Conservation (phyloP, 2,888 invertebrate genomes). For the Chaitophorus viminalis region DNA sequence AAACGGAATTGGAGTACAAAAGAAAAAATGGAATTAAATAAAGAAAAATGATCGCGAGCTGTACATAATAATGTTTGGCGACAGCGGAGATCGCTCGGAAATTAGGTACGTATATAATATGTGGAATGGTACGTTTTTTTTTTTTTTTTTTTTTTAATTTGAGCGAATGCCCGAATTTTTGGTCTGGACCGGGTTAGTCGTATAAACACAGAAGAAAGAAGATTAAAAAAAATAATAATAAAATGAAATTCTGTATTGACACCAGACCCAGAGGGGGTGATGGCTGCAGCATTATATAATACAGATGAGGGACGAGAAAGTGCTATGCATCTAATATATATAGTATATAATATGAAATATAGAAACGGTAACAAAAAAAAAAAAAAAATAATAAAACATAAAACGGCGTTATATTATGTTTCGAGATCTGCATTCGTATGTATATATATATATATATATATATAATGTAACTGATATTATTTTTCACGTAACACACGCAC, state of each 20-base stretch:
- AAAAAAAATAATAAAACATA: slow-evolving; percentile 20
- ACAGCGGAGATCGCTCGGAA: background rate
- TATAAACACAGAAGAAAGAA: slow-evolving; percentile 46
- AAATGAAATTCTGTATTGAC: slow-evolving; percentile 40
- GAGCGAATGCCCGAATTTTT: slow-evolving; percentile 16
- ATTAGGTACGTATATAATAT: background rate
- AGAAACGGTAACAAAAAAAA: slow-evolving; percentile 45
- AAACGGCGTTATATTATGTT: slow-evolving; percentile 46
- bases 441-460: too few species aligned
- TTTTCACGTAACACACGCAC: slow-evolving; percentile 38
- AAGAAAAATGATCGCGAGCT: background rate
- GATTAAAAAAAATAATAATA: slow-evolving; percentile 26
- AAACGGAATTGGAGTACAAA: slow-evolving; percentile 11
- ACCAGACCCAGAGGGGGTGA: background rate
- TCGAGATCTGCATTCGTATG: too few species aligned
- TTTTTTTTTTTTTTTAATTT: background rate
- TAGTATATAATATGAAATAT: background rate
- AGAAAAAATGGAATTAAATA: background rate
- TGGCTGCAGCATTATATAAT: background rate
- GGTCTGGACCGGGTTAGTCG: slow-evolving; percentile 1
- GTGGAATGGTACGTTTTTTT: slow-evolving; percentile 46
- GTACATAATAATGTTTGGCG: background rate
- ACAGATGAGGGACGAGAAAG: background rate
- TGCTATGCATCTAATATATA: background rate
- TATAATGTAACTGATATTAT: background rate